Conservation (phyloP, 2,797 vertebrate species). For the Chloroceryle amazona region DNA sequence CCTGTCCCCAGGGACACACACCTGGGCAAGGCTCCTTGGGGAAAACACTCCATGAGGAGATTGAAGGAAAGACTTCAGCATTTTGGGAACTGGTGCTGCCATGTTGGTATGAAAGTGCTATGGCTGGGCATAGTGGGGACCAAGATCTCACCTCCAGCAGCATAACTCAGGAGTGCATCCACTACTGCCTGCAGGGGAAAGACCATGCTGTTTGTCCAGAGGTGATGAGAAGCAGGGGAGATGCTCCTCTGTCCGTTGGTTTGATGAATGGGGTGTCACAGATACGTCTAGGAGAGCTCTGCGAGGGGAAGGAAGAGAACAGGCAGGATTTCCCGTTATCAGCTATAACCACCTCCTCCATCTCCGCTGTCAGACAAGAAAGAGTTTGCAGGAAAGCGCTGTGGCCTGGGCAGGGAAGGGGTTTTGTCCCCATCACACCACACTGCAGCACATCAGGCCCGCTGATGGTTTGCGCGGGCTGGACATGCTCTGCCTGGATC, state of each 20-base stretch:
- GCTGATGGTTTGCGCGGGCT: background rate
- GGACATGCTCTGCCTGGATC: background rate
- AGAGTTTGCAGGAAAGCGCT: background rate
- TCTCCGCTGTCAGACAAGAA: background rate
- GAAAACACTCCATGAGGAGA: background rate
- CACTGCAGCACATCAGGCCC: accelerated
- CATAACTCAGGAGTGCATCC: background rate
- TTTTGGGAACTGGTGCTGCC: background rate
- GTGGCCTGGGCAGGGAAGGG: background rate
- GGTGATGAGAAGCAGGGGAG: background rate
- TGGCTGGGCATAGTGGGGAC: accelerated
- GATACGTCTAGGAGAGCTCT: background rate
- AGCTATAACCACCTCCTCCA: background rate
- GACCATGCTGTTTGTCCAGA: background rate
- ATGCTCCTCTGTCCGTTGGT: background rate
- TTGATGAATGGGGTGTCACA: background rate
- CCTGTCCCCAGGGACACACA: background rate
- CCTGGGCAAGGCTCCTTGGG: background rate
- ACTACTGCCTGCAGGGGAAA: accelerated
- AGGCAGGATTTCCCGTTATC: background rate
- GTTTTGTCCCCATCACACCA: background rate
- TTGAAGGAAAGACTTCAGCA: background rate
- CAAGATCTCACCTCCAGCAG: accelerated
- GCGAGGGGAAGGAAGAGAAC: background rate
- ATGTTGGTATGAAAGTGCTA: background rate